Base-by-base conservation (phyloP, 2,797 vertebrate genomes). In the Labroides dimidiatus region DNA sequence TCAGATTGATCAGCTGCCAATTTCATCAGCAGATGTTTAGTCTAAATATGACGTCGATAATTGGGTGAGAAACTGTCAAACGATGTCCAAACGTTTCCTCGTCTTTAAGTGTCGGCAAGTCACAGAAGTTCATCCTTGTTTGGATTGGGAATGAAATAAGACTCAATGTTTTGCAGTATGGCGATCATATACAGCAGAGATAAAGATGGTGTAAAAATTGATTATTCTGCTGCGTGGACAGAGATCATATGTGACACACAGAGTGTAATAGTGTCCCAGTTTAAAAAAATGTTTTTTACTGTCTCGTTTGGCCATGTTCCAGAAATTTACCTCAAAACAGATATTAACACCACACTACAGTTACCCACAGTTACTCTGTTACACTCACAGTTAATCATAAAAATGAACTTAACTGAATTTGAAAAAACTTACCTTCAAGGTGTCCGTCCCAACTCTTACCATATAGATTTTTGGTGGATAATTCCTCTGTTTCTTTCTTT, bases 1-100 rank as follows among this genome's bases (percentile, higher is more conserved):
- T 73, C 76, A 80, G 66, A 85, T 84, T 87, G 85, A 87, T 89
- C 77, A 75, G 75, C 74, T 85, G 84, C 84, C 86, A 84, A 58
- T 88, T 86, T 86, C 53, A 69, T 86, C 76, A 64, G 75, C 88
- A 84, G 81, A 84, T 89, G 84, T 89, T 89, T 50, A 12, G 10
- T 81, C 51, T 84, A 77, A 85, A 79, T 84, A 63, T 71, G 77
- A 78, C 76, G 72, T 77, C 78, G 71, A 82, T 85, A 86, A 84
- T 80, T 86, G 75, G 77, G 70, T 69, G 79, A 72, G 71, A 87
- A 89, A 82, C 75, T 63, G 80, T 82, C 64, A 20, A 82, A 70
- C 43, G 56, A 20, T 56, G 58, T 50, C 72, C 21, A 77, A 85
- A 72, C 75, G 63, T 75, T 57, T 67, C 44, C 54, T 71, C 39